phyloP scores from a whole-genome alignment of 2,888 invertebrate genomes.

The Coecobrya sp. region DNA sequence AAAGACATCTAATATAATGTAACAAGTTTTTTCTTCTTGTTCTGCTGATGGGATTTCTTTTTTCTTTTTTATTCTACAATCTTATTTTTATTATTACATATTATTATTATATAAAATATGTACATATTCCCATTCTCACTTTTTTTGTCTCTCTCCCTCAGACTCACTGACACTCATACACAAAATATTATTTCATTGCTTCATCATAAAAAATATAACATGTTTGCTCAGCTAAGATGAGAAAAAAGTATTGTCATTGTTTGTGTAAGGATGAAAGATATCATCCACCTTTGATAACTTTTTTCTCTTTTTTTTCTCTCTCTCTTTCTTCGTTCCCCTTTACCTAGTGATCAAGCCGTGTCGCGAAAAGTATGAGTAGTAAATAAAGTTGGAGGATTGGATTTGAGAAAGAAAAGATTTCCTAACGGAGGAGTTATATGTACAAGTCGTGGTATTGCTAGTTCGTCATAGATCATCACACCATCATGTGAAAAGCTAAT shows the following conservation, averaged over 20 bases:
- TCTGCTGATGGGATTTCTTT: conserved; percentile 77
- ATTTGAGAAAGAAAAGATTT: conserved; percentile 17
- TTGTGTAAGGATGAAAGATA: conserved; percentile 49
- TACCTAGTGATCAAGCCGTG: conserved; percentile 62
- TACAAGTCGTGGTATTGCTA: not conserved
- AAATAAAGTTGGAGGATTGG: conserved; percentile 64
- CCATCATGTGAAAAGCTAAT: not conserved
- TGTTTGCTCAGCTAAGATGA: conserved; percentile 39
- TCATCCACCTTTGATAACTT: conserved; percentile 57
- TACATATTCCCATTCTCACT: conserved; percentile 16
- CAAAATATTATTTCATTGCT: conserved; percentile 15
- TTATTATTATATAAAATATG: conserved; percentile 22
- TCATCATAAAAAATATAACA: conserved; percentile 67
- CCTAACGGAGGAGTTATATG: conserved; percentile 8
- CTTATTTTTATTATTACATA: conserved; percentile 55
- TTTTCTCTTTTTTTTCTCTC: conserved; percentile 4
- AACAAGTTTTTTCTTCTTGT: conserved; percentile 73
- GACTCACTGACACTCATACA: not conserved
- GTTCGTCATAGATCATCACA: conserved; percentile 51
- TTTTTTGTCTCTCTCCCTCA: conserved; percentile 21
- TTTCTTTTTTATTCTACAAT: conserved; percentile 31
- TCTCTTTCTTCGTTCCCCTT: not conserved
- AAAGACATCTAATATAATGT: conserved; percentile 72
- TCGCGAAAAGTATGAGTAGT: conserved; percentile 35
- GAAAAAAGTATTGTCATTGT: conserved; percentile 28